Evolutionary conservation across 2,888 invertebrate genomes (phyloP), one percentile per base, ranked within the genome.

Genomic region (Eupithecia subumbrata): DNA sequence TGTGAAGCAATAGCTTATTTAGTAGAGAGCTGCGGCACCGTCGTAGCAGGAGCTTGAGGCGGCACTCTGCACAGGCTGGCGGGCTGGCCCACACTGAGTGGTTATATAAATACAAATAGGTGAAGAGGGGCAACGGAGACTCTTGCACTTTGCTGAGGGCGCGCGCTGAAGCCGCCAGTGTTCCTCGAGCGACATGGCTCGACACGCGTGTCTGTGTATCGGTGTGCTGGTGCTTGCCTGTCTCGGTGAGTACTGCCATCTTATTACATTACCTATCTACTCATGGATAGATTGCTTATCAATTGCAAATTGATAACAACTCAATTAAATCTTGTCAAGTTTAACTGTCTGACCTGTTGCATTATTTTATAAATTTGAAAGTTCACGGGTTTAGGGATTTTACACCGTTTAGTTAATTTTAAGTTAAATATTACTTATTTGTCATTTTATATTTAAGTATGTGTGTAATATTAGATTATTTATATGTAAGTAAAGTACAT

Each of bases 71-170:
- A 85, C 84, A 84, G 76, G 88, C 81, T 85, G 88, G 83, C 88
- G 86, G 87, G 84, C 82, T 84, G 86, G 84, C 84, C 86, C 85
- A 84, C 86, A 86, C 87, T 87, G 90, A 84, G 90, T 86, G 90
- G 89, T 94, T 94, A 94, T 94, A 95, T 95, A 95, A 94, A 94
- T 93, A 93, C 93, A 93, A 94, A 93, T 93, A 93, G 92, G 89
- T 91, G 92, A 94, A 94, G 95, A 94, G 95, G 95, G 95, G 95
- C 93, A 89, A 85, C 87, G 88, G 88, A 90, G 86, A 93, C 91
- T 93, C 93, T 92, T 93, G 94, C 93, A 94, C 93, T 94, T 94
- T 94, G 92, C 90, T 91, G 90, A 87, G 88, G 88, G 90, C 87
- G 90, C 89, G 88, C 91, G 89, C 87, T 88, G 88, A 88, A 88